A percentile compares a stretch with the other conserved stretches of the same genome.
Conservation (phyloP, 2,888 invertebrate genomes). For the Penaeus monodon region DNA sequence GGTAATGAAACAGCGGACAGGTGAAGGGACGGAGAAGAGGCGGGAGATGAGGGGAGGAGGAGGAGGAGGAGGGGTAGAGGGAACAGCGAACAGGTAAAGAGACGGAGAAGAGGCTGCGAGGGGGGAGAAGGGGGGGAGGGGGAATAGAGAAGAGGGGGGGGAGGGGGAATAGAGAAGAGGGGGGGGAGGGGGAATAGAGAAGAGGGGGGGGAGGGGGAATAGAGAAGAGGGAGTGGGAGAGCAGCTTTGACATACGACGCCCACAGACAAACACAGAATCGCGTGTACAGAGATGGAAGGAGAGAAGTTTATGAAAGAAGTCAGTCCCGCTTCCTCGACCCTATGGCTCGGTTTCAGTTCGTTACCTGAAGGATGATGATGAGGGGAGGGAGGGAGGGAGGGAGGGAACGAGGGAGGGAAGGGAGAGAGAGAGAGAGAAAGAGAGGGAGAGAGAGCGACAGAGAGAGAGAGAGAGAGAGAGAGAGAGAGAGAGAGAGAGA, state of each 20-base stretch:
- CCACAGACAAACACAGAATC: conserved; percentile 10
- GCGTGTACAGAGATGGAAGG: not conserved
- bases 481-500: no score
- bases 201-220: not conserved
- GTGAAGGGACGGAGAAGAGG: not conserved
- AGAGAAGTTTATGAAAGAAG: not conserved
- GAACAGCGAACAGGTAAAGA: no score
- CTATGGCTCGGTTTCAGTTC: no score
- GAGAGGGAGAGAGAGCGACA: no score
- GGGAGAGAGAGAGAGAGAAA: not conserved
- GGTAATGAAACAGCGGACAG: no score
- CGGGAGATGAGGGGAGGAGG: no score
- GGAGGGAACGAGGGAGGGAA: no score
- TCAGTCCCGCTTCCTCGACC: no score
- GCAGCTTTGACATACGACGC: not conserved
- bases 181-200: not conserved
- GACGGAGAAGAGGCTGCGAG: no score
- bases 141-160: not conserved
- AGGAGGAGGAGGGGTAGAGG: no score
- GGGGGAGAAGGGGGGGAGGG: not conserved
- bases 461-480: no score
- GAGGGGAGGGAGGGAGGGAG: not conserved
- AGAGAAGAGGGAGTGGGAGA: not conserved
- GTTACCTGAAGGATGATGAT: not conserved
- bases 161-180: no score